These are phyloP conservation scores for Iguana delicatissima DNA, from an alignment of 2,797 vertebrate genomes.

Conservation along the genomic window DNA sequence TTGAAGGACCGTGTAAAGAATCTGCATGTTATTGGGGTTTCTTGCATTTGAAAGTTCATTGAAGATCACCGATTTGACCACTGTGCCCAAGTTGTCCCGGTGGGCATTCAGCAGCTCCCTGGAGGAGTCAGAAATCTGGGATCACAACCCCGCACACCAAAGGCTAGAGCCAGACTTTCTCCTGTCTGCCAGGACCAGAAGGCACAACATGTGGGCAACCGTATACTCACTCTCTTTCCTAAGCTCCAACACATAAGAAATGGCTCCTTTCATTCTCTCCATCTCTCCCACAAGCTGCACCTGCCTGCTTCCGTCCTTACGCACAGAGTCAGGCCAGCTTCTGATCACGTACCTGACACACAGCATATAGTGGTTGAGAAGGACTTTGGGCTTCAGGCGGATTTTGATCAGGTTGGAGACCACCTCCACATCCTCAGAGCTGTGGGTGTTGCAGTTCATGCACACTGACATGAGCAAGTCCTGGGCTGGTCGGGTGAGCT, in stretches of 20 bases:
- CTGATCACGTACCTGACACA: slow-evolving; percentile 85
- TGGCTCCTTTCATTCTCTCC: background rate
- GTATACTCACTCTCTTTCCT: background rate
- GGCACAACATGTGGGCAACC: too few relatives aligned
- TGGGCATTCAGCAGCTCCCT: slow-evolving; percentile 96
- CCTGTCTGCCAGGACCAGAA: too few relatives aligned
- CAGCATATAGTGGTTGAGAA: slow-evolving; percentile 98
- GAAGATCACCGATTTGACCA: slow-evolving; percentile 98
- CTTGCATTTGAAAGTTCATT: slow-evolving; percentile 97
- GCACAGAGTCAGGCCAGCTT: accelerated
- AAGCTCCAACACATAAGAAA: background rate
- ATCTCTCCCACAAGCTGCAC: background rate
- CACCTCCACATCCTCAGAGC: slow-evolving; percentile 95
- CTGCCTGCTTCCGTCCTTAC: background rate
- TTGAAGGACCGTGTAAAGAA: slow-evolving; percentile 93
- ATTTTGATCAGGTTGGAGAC: slow-evolving; percentile 98
- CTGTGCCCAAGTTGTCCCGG: slow-evolving; percentile 94
- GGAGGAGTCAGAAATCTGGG: slow-evolving; percentile 23
- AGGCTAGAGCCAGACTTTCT: too few relatives aligned
- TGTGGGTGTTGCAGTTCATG: slow-evolving; percentile 95
- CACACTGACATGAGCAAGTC: slow-evolving; percentile 98
- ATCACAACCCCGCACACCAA: too few relatives aligned
- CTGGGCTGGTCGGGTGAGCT: slow-evolving; percentile 96
- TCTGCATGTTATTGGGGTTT: slow-evolving; percentile 99
- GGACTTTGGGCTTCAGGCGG: slow-evolving; percentile 97